Percentiles rank a stretch among this genome's conserved stretches.
These are phyloP conservation scores for Limnothrissa miodon DNA, from an alignment of 2,113 vertebrate species.

Conservation along the genomic window DNA sequence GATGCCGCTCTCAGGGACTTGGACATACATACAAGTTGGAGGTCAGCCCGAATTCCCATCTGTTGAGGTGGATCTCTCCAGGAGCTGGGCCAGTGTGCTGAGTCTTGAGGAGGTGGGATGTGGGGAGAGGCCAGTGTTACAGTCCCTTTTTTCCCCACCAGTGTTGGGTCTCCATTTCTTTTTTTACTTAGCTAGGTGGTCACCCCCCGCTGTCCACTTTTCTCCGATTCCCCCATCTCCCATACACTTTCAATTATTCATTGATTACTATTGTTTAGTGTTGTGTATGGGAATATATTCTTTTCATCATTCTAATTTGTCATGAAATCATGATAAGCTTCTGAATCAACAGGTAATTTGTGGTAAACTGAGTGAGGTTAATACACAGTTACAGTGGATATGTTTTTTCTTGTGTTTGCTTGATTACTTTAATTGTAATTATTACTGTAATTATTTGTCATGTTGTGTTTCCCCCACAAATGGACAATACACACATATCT, in stretches of 20 bases:
- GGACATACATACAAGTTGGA: slow-evolving; percentile 51
- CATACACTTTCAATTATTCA: not conserved
- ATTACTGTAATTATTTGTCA: too few species aligned
- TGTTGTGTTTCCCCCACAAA: not conserved
- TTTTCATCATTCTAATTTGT: too few species aligned
- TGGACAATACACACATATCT: not conserved
- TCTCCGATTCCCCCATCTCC: not conserved
- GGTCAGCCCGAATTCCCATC: slow-evolving; percentile 58
- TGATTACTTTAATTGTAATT: too few species aligned
- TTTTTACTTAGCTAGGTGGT: not conserved
- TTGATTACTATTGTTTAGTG: not conserved
- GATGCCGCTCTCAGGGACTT: slow-evolving; percentile 45
- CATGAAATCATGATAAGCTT: too few species aligned
- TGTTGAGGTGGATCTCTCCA: slow-evolving; percentile 19
- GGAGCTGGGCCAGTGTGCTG: slow-evolving; percentile 28
- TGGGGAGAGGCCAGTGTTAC: slow-evolving; percentile 19
- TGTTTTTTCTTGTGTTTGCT: too few species aligned
- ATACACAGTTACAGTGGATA: too few species aligned
- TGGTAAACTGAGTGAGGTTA: too few species aligned
- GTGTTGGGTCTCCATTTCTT: not conserved
- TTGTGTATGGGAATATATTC: too few species aligned
- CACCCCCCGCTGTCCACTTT: too few species aligned
- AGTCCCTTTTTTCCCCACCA: not conserved
- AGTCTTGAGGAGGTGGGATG: slow-evolving; percentile 42
- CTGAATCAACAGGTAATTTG: too few species aligned